Conservation (phyloP, 1,140 invertebrate genomes). For the Drosophila kepulauana region DNA sequence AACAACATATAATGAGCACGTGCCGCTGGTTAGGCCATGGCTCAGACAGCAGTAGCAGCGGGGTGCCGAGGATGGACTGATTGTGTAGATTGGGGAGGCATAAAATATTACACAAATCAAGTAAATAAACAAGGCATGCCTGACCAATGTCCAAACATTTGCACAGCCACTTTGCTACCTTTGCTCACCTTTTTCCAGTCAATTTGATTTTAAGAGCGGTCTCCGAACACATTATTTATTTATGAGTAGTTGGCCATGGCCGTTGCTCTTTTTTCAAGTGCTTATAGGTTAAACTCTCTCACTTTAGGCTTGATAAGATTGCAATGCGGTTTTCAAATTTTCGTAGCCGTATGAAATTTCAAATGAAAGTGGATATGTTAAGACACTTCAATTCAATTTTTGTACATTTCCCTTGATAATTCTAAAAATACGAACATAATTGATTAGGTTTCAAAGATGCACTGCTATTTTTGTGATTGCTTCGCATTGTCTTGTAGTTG, state of each 20-base stretch:
- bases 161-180: constrained; percentile 43
- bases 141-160: constrained; percentile 64
- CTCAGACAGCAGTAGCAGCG: not conserved
- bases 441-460: not conserved
- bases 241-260: constrained; percentile 41
- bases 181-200: constrained; percentile 63
- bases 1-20: constrained; percentile 39
- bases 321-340: constrained; percentile 7
- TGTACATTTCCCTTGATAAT: no score
- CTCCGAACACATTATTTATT: constrained; percentile 63
- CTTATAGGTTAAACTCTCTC: not conserved
- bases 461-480: no score
- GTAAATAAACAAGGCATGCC: constrained; percentile 34
- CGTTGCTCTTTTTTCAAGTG: not conserved
- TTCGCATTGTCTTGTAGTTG: not conserved
- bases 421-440: not conserved
- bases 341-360: not conserved
- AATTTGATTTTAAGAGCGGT: constrained; percentile 60
- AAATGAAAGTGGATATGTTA: not conserved
- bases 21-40: constrained; percentile 43
- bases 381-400: not conserved
- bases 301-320: constrained; percentile 4
- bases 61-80: not conserved
- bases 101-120: constrained; percentile 60
- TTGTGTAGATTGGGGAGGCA: constrained; percentile 13